These are phyloP conservation scores for Piscicola geometra DNA, from an alignment of 2,888 invertebrate genomes.

Conservation along the genomic window DNA sequence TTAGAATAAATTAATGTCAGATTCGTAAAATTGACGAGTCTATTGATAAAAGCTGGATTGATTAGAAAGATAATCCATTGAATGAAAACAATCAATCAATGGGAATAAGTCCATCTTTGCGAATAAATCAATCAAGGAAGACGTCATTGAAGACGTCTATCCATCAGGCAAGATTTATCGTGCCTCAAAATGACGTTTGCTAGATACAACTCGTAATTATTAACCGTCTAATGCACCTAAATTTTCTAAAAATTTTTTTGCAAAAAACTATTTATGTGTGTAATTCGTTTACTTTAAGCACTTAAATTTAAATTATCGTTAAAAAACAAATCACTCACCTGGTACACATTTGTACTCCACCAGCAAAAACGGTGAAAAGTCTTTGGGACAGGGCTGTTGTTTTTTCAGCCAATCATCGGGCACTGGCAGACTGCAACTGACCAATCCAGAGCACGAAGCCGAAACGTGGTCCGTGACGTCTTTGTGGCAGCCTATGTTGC, in stretches of 20 bases:
- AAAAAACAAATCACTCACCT: constrained; percentile 31
- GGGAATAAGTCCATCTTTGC: not conserved
- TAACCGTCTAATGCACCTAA: too few species aligned
- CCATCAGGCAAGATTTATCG: constrained; percentile 2
- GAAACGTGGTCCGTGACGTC: constrained; percentile 38
- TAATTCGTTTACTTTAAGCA: too few species aligned
- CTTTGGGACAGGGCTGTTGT: constrained; percentile 41
- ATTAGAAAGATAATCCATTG: constrained; percentile 11
- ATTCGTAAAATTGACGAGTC: not conserved
- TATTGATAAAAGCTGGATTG: constrained; percentile 7
- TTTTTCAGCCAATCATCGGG: constrained; percentile 39
- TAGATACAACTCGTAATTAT: not conserved
- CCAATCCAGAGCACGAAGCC: constrained; percentile 40
- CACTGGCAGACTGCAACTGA: constrained; percentile 38
- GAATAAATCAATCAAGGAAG: constrained; percentile 1
- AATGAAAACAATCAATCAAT: constrained; percentile 7
- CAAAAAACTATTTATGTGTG: too few species aligned
- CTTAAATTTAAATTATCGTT: too few species aligned
- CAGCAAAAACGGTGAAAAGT: constrained; percentile 40
- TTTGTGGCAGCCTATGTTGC: constrained; percentile 39
- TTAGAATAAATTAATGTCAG: not conserved
- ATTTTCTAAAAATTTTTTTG: too few species aligned
- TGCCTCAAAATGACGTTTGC: not conserved
- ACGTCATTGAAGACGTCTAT: not conserved
- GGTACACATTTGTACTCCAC: constrained; percentile 39